Evolutionary conservation across 2,888 invertebrate genomes (phyloP), one percentile per base, ranked within the genome.

Genomic region (Zaprionus lineosus): DNA sequence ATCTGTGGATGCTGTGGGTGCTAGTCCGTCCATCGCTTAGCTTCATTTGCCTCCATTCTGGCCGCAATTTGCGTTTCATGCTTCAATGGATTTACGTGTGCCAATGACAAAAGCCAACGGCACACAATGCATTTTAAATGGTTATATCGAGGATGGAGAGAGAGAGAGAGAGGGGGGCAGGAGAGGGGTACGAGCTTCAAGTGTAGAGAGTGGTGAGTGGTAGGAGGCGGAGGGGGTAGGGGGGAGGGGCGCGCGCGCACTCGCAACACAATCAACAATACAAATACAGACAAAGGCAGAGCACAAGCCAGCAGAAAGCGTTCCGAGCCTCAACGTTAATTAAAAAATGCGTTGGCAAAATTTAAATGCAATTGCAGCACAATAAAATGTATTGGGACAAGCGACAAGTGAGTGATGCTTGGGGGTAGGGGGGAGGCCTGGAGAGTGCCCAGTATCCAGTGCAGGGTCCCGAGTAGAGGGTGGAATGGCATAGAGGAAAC

Each of bases 311-410:
- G 50, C 28, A 44, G 39, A 28, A 44, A 56, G 26, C 37, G 46
- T 41, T 56, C 48, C 41, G 33, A 41, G 71, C 34, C n/a, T 57
- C 56, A 66, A 76, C 62, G 77, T 86, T 81, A 86, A 81, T 86
- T 81, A 81, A 85, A 73, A 84, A 85, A 85, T 83, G 76, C 81
- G 76, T 69, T 65, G 60, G 84, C 84, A 60, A 60, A 85, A 81
- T 84, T 84, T 73, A 86, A 81, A 81, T 83, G 86, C 84, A 81
- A 84, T 81, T 84, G 82, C 77, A 44, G 66, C 46, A 85, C 86
- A 84, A 86, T 76, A 73, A 84, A 76, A 47, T 57, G 44, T 43
- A 34, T 26, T 3, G 9, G 18, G n/a, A 9, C 24, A 14, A 1
- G 8, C n/a, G 11, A 8, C 4, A 3, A n/a, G n/a, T n/a, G n/a